phyloP scores from a whole-genome alignment of 2,797 vertebrate genomes.

The Anas capensis region DNA sequence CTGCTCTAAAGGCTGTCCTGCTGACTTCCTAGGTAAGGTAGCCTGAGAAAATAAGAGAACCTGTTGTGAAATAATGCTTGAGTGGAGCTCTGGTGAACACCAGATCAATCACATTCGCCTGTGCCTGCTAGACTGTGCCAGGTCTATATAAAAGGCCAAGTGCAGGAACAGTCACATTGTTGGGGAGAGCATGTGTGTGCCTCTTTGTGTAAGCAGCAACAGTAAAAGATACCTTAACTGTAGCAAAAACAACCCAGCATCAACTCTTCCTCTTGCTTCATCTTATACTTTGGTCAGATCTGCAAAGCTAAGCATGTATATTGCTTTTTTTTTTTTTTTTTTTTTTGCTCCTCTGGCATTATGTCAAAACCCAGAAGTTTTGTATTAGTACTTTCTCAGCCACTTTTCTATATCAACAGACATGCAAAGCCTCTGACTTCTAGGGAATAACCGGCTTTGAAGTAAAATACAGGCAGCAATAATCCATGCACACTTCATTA shows the following conservation, averaged over 20 bases:
- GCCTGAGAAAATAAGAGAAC: not conserved
- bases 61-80: accelerated
- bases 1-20: not conserved
- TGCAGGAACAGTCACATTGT: accelerated
- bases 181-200: not conserved
- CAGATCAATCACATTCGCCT: not conserved
- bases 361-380: conserved; percentile 13
- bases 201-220: not conserved
- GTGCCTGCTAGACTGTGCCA: not conserved
- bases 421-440: conserved; percentile 38
- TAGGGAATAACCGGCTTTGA: conserved; percentile 56
- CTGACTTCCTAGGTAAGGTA: not conserved
- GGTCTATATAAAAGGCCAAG: not conserved
- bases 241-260: not conserved
- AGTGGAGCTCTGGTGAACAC: not conserved
- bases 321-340: not conserved
- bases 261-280: not conserved
- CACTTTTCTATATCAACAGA: not conserved
- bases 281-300: conserved; percentile 29
- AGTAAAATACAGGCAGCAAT: conserved; percentile 21
- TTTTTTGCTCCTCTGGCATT: not conserved
- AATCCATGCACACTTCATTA: conserved; percentile 46
- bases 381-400: not conserved
- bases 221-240: not conserved
- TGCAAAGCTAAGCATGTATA: conserved; percentile 39